Base-by-base conservation (phyloP, 2,113 vertebrate genomes). In the Syrmaticus mikado region DNA sequence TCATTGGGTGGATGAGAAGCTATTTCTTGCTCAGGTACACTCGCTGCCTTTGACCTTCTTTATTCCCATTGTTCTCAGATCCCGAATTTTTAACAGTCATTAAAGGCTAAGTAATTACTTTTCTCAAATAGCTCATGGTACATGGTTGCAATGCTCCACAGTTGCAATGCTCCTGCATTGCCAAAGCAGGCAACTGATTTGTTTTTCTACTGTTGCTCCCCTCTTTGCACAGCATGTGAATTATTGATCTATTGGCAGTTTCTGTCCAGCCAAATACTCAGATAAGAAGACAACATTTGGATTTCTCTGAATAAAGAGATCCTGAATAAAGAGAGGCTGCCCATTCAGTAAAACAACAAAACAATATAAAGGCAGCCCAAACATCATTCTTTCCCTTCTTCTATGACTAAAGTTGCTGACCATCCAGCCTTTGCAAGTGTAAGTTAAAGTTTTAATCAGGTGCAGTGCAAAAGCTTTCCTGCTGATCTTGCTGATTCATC, bases 221-320 rank as follows among this genome's bases (percentile, higher is more conserved):
- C 21, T 94, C 84, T 89, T 96, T 85, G 60, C 62, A 70, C 67
- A 94, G 86, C 48, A 67, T 62, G n/a, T 79, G 67, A 93, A 76
- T 93, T 85, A 89, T 87, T 95, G 85, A 85, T 89, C 82, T 91
- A 79, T 91, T 89, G 91, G 25, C 84, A 93, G 41, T 80, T 96
- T 94, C 93, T 92, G 89, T 70, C 81, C 82, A 91, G 75, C 52
- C 75, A 87, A 48, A 82, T 48, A 45, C 45, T 84, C 52, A 78
- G 87, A 86, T 92, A 93, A 87, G 78, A 89, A 92, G 62, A 75
- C 30, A 80, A 74, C 25, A 22, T 85, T 53, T n/a, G 90, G 87
- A 76, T 79, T 91, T 72, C 66, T 87, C 32, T 85, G 50, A n/a
- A n/a, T n/a, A n/a, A n/a, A n/a, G n/a, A n/a, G n/a, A n/a, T n/a